Conservation (phyloP, 2,113 vertebrate genomes). For the Peromyscus maniculatus region DNA sequence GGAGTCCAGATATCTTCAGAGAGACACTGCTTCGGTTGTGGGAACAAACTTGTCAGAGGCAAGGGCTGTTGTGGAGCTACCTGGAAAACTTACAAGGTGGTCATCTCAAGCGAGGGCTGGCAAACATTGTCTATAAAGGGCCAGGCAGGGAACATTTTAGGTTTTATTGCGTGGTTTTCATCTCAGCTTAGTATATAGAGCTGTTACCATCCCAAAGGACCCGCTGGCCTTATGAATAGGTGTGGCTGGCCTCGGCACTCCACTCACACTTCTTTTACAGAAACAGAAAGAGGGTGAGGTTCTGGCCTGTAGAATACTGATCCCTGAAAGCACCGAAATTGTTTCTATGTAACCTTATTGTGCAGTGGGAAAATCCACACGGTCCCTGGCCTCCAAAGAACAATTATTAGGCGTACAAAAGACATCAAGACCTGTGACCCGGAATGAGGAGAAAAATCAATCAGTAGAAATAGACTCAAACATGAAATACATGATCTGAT, state of each 20-base stretch:
- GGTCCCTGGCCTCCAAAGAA: background rate
- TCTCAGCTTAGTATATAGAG: background rate
- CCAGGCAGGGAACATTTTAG: background rate
- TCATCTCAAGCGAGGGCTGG: background rate
- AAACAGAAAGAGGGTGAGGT: background rate
- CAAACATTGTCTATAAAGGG: background rate
- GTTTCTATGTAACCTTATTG: conserved; percentile 44
- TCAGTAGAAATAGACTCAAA: conserved; percentile 31
- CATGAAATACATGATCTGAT: background rate
- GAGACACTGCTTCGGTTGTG: background rate
- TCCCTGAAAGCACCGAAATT: background rate
- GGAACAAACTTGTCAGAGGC: background rate
- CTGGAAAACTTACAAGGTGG: conserved; percentile 23
- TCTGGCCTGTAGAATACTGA: background rate
- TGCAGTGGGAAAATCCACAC: conserved; percentile 25
- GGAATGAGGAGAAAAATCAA: conserved; percentile 31
- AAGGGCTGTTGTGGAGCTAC: background rate
- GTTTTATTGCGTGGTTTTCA: background rate
- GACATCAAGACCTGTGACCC: background rate
- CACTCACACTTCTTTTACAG: background rate
- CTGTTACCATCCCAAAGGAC: background rate
- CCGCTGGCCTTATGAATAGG: background rate
- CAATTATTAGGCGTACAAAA: conserved; percentile 46
- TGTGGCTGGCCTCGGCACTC: background rate
- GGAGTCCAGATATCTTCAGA: background rate